Evolutionary conservation across 1,140 invertebrate genomes (phyloP), one percentile per base, ranked within the genome.

Genomic region (Laupala kohalensis): DNA sequence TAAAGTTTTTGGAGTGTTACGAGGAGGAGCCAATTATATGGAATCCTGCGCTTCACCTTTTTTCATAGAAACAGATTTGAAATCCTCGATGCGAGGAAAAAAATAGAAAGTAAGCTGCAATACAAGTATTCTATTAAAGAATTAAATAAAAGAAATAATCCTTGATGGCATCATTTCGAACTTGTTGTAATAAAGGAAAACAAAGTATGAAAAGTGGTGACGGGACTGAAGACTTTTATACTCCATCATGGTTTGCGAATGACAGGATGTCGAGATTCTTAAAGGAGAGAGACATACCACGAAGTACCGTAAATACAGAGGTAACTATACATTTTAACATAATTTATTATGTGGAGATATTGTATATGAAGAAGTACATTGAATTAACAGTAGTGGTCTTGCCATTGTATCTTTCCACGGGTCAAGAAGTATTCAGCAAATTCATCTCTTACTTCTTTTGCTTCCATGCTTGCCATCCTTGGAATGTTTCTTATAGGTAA

Each of bases 361-460:
- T n/a, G n/a, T n/a, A n/a, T n/a, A n/a, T n/a, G n/a, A n/a, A 62
- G n/a, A n/a, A n/a, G n/a, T n/a, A n/a, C n/a, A n/a, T n/a, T n/a
- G n/a, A n/a, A n/a, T n/a, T n/a, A n/a, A n/a, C 64, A 65, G n/a
- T 65, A 65, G n/a, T 65, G 6, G n/a, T 65, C n/a, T n/a, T 65
- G 64, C 64, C 64, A 65, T 65, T 6, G 6, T 65, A 28, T 24
- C 23, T 19, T 63, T 69, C 25, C n/a, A 23, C 4, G 25, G 26
- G 30, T 62, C 30, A 30, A 23, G 65, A 73, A 73, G 53, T 73
- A 73, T 73, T 62, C 23, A 19, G 69, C 62, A 72, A 73, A 73
- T 72, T 73, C 69, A 28, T 73, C 70, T 70, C 68, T 71, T 53
- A 73, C 27, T 27, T 71, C 62, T 27, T 37, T 73, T 15, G 29